Percentiles rank a stretch among this genome's conserved stretches.
Conservation (phyloP, 2,113 vertebrate species). For the Anoplopoma fimbria region DNA sequence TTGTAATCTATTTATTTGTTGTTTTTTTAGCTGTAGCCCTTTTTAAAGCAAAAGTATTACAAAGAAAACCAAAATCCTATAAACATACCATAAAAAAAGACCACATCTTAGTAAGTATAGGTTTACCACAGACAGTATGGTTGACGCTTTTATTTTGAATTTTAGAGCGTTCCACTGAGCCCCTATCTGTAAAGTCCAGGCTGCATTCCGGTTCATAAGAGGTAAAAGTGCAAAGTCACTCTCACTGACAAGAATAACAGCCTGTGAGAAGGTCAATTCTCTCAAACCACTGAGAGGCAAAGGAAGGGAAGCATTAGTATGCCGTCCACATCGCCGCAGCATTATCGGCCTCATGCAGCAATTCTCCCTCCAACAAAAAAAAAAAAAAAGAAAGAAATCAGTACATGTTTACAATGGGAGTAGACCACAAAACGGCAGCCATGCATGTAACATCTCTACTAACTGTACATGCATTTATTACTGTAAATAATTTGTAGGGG, state of each 20-base stretch:
- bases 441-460: conserved; percentile 9
- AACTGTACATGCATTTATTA: conserved; percentile 21
- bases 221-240: conserved; percentile 70
- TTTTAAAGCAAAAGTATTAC: not conserved
- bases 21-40: not conserved
- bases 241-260: conserved; percentile 71
- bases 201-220: conserved; percentile 49
- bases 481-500: conserved; percentile 37
- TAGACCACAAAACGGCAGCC: conserved; percentile 24
- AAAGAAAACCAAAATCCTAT: not conserved
- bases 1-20: too few relatives aligned
- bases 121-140: not conserved
- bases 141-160: conserved; percentile 41
- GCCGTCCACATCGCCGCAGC: conserved; percentile 55
- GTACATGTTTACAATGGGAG: conserved; percentile 45
- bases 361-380: conserved; percentile 33
- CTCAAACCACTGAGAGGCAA: conserved; percentile 65
- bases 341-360: conserved; percentile 73
- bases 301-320: conserved; percentile 64
- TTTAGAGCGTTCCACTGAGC: conserved; percentile 14
- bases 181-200: conserved; percentile 40
- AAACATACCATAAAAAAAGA: not conserved
- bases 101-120: not conserved
- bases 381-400: conserved; percentile 19
- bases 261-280: conserved; percentile 76